A percentile compares a stretch with the other conserved stretches of the same genome.
Evolutionary conservation across 2,888 invertebrate genomes (phyloP).

Genomic region (Thelaira solivaga): DNA sequence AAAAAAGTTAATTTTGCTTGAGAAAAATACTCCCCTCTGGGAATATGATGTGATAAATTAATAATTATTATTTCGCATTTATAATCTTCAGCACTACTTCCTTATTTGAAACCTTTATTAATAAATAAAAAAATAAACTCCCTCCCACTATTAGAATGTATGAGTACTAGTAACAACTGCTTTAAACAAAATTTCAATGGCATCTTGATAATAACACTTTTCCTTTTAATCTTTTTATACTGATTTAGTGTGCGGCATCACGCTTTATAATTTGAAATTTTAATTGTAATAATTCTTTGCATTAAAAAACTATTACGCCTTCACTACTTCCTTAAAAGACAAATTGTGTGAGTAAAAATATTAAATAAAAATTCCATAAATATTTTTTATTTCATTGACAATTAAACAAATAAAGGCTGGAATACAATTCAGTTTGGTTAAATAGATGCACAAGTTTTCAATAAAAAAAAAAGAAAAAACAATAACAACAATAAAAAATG

Average conservation of each 20-base stretch:
- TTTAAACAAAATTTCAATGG: neutral
- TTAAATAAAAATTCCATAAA: neutral
- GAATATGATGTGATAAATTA: too few relatives aligned
- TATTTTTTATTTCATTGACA: conserved; percentile 27
- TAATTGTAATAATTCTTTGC: neutral
- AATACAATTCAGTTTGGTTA: neutral
- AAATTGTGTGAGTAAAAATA: conserved; percentile 3
- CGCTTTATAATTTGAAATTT: neutral
- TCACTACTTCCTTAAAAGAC: conserved; percentile 36
- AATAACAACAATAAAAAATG: conserved; percentile 12
- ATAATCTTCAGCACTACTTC: too few relatives aligned
- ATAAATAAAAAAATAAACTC: too few relatives aligned
- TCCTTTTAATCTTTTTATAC: neutral
- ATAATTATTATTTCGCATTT: too few relatives aligned
- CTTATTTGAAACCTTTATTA: too few relatives aligned
- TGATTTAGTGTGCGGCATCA: neutral
- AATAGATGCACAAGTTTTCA: neutral
- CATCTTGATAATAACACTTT: neutral
- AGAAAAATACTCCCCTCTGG: too few relatives aligned
- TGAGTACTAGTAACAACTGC: neutral
- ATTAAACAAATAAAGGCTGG: conserved; percentile 13
- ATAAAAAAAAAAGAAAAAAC: conserved; percentile 1
- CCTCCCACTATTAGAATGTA: neutral
- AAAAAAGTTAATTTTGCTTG: too few relatives aligned
- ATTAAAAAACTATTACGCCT: conserved; percentile 40